Conservation (phyloP, 2,888 invertebrate species). For the Drosophila cognata region DNA sequence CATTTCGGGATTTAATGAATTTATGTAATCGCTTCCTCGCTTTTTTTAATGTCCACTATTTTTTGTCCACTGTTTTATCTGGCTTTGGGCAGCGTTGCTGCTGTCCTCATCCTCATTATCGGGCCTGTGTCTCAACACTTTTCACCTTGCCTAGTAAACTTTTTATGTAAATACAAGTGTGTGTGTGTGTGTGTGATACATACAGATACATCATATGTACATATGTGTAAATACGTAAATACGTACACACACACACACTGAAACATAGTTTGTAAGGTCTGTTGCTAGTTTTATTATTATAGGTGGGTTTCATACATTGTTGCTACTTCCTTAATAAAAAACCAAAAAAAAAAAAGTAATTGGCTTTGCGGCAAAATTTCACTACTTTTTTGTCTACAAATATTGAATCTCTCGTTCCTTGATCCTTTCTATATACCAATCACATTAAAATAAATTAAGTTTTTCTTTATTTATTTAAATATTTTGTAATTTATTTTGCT, state of each 20-base stretch:
- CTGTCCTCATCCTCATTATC: constrained; percentile 25
- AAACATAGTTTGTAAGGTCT: not conserved
- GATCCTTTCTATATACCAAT: not conserved
- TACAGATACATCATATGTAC: not conserved
- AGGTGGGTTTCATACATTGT: not conserved
- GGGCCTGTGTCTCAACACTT: constrained; percentile 61
- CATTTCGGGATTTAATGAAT: constrained; percentile 59
- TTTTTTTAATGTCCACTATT: constrained; percentile 16
- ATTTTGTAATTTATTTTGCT: not conserved
- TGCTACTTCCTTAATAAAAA: not conserved
- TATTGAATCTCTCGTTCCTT: not conserved
- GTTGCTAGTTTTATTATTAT: not conserved
- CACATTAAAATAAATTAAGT: not conserved
- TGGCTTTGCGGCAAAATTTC: not conserved
- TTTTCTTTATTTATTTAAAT: not conserved
- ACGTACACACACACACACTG: not conserved
- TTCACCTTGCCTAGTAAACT: constrained; percentile 30
- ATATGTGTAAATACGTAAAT: not conserved
- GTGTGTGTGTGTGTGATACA: not conserved
- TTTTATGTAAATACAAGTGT: constrained; percentile 1
- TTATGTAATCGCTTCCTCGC: constrained; percentile 62
- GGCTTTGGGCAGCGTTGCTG: constrained; percentile 21
- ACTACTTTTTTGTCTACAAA: not conserved
- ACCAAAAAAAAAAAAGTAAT: not conserved
- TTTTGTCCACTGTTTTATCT: constrained; percentile 31